Base-by-base conservation (phyloP, 2,113 vertebrate species). In the Phrynosoma blainvillii region DNA sequence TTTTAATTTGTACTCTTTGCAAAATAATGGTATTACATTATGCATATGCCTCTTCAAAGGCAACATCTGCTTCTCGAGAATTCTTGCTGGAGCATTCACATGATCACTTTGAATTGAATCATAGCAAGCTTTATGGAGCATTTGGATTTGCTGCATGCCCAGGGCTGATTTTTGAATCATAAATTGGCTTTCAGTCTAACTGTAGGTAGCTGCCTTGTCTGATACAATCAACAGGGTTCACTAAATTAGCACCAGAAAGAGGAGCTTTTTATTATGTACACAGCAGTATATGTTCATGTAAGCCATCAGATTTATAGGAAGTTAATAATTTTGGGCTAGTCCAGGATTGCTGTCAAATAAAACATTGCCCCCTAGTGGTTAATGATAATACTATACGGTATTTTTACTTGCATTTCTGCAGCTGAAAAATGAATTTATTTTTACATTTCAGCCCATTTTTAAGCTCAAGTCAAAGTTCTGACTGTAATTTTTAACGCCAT, bases 321-420 rank as follows among this genome's bases (percentile, higher is more conserved):
- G 40, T 30, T 42, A 70, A 13, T 54, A 84, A 40, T 25, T 54
- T 3, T 21, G 79, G 36, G 42, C 32, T 30, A 3, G 36, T 30
- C 73, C 87, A 47, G 36, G 68, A 32, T 82, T 0, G 77, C 66
- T 66, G 66, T 86, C 75, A 89, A 89, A 90, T 80, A 88, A 90
- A 93, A 94, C 82, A 75, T 81, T 90, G 90, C 95, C 95, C 93
- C 77, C 95, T 94, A 89, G 88, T 90, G 95, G 93, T 4, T 3
- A 0, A 0, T 78, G 56, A 12, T 18, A 11, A 65, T 13, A 16
- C 73, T 27, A 68, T 12, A 4, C 1, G n/a, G 25, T 47, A 36
- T 23, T 5, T 47, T 10, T 5, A 0, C 42, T 47, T 47, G 47
- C 47, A 47, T 78, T 80, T 36, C 42, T 18, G 8, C 32, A 12